Conservation (phyloP, 2,797 vertebrate genomes). For the Nasua narica region DNA sequence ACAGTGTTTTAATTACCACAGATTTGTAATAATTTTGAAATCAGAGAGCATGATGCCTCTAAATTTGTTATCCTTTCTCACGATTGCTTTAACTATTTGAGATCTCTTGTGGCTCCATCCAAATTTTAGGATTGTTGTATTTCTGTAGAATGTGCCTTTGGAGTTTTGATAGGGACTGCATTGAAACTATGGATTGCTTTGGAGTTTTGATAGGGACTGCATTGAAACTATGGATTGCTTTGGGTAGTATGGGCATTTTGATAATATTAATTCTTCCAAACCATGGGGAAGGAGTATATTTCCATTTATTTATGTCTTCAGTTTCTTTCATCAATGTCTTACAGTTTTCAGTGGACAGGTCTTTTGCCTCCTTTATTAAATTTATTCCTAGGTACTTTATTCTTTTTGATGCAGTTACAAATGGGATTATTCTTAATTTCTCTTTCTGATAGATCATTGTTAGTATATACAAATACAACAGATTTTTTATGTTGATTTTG, state of each 20-base stretch:
- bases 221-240: background rate
- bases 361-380: background rate
- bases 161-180: background rate
- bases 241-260: background rate
- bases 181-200: background rate
- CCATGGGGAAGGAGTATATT: background rate
- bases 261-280: background rate
- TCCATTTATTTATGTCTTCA: background rate
- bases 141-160: background rate
- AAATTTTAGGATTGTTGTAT: background rate
- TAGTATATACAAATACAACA: background rate
- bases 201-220: background rate
- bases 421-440: background rate
- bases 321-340: background rate
- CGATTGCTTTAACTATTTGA: background rate
- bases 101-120: background rate
- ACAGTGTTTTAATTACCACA: background rate
- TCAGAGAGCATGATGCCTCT: background rate
- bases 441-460: background rate
- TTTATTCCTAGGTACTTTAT: background rate
- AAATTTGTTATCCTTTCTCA: background rate
- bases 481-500: background rate
- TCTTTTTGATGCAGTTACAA: background rate
- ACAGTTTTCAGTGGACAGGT: background rate
- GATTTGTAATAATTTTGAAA: background rate